Conservation (phyloP, 2,797 vertebrate species). For the Pangasius macronema region DNA sequence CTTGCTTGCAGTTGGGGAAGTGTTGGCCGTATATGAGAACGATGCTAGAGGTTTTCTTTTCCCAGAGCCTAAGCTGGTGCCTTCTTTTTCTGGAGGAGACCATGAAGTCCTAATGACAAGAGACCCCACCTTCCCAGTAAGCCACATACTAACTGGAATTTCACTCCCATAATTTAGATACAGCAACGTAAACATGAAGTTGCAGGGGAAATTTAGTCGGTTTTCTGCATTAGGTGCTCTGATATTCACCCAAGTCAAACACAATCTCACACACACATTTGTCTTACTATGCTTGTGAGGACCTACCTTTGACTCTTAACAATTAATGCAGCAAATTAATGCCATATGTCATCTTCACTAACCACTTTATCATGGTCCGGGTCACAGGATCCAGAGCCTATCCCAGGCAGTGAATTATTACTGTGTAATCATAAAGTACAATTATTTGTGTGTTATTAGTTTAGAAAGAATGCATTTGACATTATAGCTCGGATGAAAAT, state of each 20-base stretch:
- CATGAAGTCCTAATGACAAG: conserved; percentile 80
- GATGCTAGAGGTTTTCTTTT: conserved; percentile 79
- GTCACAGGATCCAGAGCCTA: neutral
- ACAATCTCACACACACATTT: neutral
- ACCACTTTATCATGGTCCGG: neutral
- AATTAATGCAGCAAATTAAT: neutral
- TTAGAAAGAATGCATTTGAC: neutral
- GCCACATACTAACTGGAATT: conserved; percentile 35
- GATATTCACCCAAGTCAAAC: neutral
- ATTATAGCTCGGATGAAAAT: neutral
- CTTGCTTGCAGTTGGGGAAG: conserved; percentile 62
- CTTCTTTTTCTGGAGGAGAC: conserved; percentile 70
- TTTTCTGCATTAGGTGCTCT: neutral
- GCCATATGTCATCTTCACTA: neutral
- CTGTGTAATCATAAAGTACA: neutral
- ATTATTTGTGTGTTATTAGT: neutral
- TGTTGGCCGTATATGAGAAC: conserved; percentile 76
- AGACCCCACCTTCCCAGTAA: conserved; percentile 73
- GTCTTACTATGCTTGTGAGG: neutral
- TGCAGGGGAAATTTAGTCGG: neutral
- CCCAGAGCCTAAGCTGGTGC: conserved; percentile 77
- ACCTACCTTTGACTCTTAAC: neutral
- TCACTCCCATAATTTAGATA: neutral
- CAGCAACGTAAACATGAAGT: neutral
- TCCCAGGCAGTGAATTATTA: neutral